A percentile compares a stretch with the other conserved stretches of the same genome.
Evolutionary conservation across 2,888 invertebrate species (phyloP).

Genomic region (Margaritifera margaritifera): DNA sequence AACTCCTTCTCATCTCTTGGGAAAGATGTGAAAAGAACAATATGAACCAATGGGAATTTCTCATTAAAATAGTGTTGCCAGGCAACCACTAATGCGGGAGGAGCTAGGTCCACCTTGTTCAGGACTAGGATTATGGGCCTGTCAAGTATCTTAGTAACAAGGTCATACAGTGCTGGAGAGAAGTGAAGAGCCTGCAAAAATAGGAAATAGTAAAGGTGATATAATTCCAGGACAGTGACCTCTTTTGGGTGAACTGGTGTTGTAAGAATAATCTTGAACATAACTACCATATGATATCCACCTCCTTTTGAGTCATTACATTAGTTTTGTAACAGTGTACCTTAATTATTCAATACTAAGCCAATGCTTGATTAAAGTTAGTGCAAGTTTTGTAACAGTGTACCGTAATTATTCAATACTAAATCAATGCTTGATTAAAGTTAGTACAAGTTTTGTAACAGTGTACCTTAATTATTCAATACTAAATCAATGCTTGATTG

Average conservation of each 20-base stretch:
- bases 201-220: background rate
- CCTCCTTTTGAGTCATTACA: no score
- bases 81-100: conserved; percentile 85
- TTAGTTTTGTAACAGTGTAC: no score
- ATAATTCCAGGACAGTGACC: background rate
- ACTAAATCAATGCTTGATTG: no score
- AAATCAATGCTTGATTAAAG: no score
- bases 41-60: conserved; percentile 82
- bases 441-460: no score
- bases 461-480: no score
- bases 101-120: conserved; percentile 93
- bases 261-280: no score
- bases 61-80: conserved; percentile 88
- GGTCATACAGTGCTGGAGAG: conserved; percentile 89
- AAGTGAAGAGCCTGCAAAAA: conserved; percentile 79
- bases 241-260: background rate
- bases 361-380: no score
- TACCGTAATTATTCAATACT: no score
- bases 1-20: conserved; percentile 73
- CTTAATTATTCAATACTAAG: no score
- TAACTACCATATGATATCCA: no score
- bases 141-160: conserved; percentile 82
- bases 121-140: conserved; percentile 90
- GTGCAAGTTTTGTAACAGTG: no score
- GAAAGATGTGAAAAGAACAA: conserved; percentile 89